Base-by-base conservation (phyloP, 2,113 vertebrate genomes). In the Gavia stellata region DNA sequence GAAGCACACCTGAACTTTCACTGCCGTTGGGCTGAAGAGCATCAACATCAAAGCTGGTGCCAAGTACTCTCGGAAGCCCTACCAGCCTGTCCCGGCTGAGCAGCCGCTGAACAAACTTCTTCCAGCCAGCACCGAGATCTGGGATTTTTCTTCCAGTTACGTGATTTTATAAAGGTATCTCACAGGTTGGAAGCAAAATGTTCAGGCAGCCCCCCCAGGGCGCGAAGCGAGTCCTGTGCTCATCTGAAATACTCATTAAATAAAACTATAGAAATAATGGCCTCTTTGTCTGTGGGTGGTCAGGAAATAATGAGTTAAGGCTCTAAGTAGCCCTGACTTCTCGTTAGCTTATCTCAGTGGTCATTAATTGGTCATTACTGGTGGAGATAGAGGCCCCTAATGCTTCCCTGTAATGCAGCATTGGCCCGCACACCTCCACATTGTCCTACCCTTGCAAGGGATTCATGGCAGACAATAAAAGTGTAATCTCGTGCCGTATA, bases 241-340 rank as follows among this genome's bases (percentile, higher is more conserved):
- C 77, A 56, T 86, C 72, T 84, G 88, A 93, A 95, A 91, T 65
- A 89, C 21, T 66, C 79, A 67, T 91, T 87, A 95, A 87, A 81
- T 61, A 70, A 78, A 84, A 81, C 17, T 52, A 42, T 3, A 56
- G 44, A 40, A 91, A 81, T 65, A 94, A 53, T 12, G 16, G 42
- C 25, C 34, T 81, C 56, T 63, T 63, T 86, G 68, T 53, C 73
- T 26, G 6, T 42, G 26, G 49, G 70, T 87, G 83, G 91, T 72
- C 68, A 92, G 86, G 34, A 88, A 92, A 85, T 68, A 67, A 72
- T 12, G 52, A 94, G 40, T 92, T 75, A 94, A 94, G 94, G 61
- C 34, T 79, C 73, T 49, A 42, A 85, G 73, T 4, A 89, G 81
- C 73, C 81, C 36, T 67, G 56, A 65, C 65, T 92, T 87, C 68